Evolutionary conservation across 2,797 vertebrate species (phyloP).

Genomic region (Anas georgica): DNA sequence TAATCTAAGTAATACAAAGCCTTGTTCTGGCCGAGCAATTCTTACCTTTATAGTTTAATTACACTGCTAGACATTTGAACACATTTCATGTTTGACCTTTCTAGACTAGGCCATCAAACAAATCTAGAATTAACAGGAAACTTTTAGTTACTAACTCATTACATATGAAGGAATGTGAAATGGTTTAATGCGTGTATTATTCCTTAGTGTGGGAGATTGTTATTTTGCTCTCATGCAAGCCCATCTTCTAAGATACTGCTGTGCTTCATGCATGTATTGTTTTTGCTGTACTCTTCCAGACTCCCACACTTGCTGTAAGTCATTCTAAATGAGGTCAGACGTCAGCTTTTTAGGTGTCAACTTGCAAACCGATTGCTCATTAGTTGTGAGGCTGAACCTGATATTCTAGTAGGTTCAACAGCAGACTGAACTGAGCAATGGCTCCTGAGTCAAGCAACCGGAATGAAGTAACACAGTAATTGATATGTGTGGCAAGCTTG

Average conservation of each 20-base stretch:
- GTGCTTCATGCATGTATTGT: not conserved
- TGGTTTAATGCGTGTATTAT: not conserved
- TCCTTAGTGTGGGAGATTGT: not conserved
- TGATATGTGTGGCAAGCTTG: not conserved
- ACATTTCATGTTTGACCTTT: not conserved
- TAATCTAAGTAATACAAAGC: no score
- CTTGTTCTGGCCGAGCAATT: not conserved
- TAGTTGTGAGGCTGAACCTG: not conserved
- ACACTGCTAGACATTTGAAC: not conserved
- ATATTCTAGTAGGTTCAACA: not conserved
- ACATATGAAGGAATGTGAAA: not conserved
- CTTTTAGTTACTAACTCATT: not conserved
- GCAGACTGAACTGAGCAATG: not conserved
- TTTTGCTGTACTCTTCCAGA: not conserved
- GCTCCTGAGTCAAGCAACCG: not conserved
- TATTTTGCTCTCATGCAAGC: not conserved
- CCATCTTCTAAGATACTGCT: fast-evolving
- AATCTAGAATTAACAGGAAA: not conserved
- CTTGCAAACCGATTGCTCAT: not conserved
- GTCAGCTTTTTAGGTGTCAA: not conserved
- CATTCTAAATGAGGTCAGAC: not conserved
- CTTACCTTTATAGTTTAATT: not conserved
- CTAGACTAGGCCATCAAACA: not conserved
- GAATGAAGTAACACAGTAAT: not conserved
- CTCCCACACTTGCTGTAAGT: not conserved